Evolutionary conservation across 2,888 invertebrate species (phyloP).

Genomic region (Sphaeridia pumilis): DNA sequence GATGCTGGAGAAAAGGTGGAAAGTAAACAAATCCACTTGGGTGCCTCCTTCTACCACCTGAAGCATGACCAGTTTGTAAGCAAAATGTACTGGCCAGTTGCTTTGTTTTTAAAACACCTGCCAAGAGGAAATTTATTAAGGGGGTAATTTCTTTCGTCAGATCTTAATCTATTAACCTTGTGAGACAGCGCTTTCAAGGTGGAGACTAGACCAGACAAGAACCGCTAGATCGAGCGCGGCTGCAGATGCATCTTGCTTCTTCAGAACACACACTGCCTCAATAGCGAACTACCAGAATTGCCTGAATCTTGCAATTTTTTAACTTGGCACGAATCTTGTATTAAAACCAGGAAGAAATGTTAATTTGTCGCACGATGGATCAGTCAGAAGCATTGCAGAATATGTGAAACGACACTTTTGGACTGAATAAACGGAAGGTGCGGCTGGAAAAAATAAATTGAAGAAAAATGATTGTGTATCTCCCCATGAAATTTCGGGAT

Average conservation of each 20-base stretch:
- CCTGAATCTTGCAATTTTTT: no score
- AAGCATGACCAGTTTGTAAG: constrained; percentile 6
- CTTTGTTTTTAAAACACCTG: constrained; percentile 12
- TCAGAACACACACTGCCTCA: no score
- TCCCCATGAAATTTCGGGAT: not conserved
- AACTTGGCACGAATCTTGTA: no score
- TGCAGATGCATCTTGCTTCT: no score
- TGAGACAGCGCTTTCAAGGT: not conserved
- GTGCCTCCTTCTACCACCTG: constrained; percentile 3
- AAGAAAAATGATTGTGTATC: not conserved
- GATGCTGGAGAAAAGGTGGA: not conserved
- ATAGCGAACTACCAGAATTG: no score
- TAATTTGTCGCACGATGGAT: no score
- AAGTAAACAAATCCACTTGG: constrained; percentile 15
- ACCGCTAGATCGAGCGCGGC: not conserved
- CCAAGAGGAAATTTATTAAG: constrained; percentile 12
- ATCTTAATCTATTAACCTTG: constrained; percentile 8
- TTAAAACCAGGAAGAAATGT: no score
- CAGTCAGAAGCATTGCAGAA: no score
- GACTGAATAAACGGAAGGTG: not conserved
- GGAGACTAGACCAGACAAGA: not conserved
- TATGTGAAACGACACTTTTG: no score
- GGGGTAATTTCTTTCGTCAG: constrained; percentile 4
- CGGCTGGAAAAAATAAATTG: not conserved
- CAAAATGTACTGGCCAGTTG: constrained; percentile 5